phyloP scores from a whole-genome alignment of 2,888 invertebrate genomes.

The Cheilosia scutellata region DNA sequence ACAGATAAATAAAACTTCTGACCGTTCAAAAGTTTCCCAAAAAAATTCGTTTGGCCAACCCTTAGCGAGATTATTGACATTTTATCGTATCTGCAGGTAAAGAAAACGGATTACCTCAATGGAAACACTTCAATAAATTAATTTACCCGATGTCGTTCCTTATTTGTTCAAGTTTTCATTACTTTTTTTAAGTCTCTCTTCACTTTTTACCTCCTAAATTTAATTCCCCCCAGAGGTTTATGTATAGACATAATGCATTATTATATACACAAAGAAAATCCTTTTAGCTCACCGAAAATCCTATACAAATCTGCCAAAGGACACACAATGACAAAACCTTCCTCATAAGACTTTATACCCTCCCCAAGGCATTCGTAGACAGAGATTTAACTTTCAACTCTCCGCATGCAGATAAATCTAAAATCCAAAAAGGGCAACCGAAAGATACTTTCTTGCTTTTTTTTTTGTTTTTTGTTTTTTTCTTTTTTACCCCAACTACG shows the following conservation, averaged over 20 bases:
- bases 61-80: background rate
- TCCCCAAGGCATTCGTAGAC: conserved; percentile 26
- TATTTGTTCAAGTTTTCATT: conserved; percentile 9
- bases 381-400: conserved; percentile 20
- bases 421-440: conserved; percentile 41
- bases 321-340: conserved; percentile 35
- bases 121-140: conserved; percentile 31
- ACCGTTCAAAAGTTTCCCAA: too few species aligned
- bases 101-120: background rate
- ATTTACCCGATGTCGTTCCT: background rate
- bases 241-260: background rate
- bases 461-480: too few species aligned
- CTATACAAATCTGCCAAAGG: conserved; percentile 25
- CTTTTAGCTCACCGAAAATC: conserved; percentile 16
- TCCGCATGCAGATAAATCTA: conserved; percentile 47
- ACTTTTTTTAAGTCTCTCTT: background rate
- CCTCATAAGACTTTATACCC: conserved; percentile 22
- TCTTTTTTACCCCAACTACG: too few species aligned
- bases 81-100: background rate
- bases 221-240: conserved; percentile 18
- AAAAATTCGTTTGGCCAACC: background rate
- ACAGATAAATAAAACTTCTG: too few species aligned
- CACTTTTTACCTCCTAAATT: conserved; percentile 4
- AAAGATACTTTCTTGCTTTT: background rate
- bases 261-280: conserved; percentile 25